Base-by-base conservation (phyloP, 2,113 vertebrate species). In the Scophthalmus maximus region DNA sequence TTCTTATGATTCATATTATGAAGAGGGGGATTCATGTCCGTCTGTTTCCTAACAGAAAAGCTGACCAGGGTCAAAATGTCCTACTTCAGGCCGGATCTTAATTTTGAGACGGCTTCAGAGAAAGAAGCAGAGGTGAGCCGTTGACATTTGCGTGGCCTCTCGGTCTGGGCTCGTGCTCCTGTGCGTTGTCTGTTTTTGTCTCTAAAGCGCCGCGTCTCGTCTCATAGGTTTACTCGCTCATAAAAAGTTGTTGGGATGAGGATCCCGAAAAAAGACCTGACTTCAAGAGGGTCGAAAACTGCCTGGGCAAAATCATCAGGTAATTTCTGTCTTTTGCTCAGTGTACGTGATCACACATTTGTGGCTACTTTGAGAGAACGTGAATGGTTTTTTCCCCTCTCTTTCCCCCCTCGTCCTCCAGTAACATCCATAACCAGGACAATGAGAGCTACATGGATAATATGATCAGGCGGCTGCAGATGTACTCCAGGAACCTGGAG, bases 381-480 rank as follows among this genome's bases (percentile, higher is more conserved):
- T 34, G 2, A 34, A 34, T n/a, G n/a, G n/a, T 34, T 34, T 8
- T 8, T 40, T 40, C 38, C 38, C 18, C n/a, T 17, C 40, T 12
- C 18, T 8, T 18, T 12, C 9, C 3, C 1, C 10, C 30, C 34
- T 1, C 6, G 12, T 25, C 10, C 18, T 23, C 27, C 42, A 99
- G 98, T 79, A 95, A 95, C 85, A 96, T 95, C 62, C 95, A 99
- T 40, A 95, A 95, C 87, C 93, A 97, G 81, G 96, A 92, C 65
- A 97, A 94, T 53, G 95, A 98, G 91, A 98, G 94, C 88, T 99
- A 99, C 80, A 95, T 99, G 96, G 98, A 98, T 58, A 98, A 96
- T 64, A 92, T 99, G 91, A 97, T 99, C 81, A 91, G 96, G 2
- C 94, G 98, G 25, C 93, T 99, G 26, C 97, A 99, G 91, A 93